These are phyloP conservation scores for Galagoides demidoff DNA, from an alignment of 2,797 vertebrate species.

Conservation along the genomic window DNA sequence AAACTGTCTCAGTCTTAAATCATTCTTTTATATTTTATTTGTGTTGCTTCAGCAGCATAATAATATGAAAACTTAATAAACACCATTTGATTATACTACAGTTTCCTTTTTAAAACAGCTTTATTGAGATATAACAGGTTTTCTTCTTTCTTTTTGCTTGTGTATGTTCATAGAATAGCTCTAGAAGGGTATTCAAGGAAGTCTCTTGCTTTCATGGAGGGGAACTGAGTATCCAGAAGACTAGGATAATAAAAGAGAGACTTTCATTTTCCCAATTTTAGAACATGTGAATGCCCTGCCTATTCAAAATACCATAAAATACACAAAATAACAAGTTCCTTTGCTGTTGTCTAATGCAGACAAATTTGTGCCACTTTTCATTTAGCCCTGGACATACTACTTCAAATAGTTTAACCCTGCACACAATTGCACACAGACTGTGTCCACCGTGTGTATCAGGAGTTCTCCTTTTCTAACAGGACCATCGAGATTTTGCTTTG, in stretches of 20 bases:
- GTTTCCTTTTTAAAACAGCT: conserved; percentile 50
- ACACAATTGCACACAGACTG: no score
- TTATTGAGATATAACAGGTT: neutral
- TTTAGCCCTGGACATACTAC: neutral
- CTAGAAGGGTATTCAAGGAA: conserved; percentile 41
- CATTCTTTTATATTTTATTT: conserved; percentile 60
- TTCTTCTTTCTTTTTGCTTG: conserved; percentile 22
- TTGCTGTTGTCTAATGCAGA: conserved; percentile 28
- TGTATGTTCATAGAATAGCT: conserved; percentile 50
- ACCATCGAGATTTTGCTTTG: fast-evolving
- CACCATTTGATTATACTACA: conserved; percentile 28
- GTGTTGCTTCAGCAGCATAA: conserved; percentile 48
- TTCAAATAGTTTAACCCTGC: no score
- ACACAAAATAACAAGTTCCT: neutral
- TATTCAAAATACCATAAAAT: conserved; percentile 58
- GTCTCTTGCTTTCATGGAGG: neutral
- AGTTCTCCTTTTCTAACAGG: conserved; percentile 23
- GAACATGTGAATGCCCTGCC: neutral
- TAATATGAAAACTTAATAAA: conserved; percentile 48
- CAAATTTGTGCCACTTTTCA: neutral
- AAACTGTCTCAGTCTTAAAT: conserved; percentile 42
- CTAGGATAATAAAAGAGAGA: neutral
- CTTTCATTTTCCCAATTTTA: conserved; percentile 58
- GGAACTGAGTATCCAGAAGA: neutral
- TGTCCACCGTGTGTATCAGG: no score